Evolutionary conservation across 2,797 vertebrate species (phyloP), one percentile per base, ranked within the genome.

Genomic region (Sylvia borin): DNA sequence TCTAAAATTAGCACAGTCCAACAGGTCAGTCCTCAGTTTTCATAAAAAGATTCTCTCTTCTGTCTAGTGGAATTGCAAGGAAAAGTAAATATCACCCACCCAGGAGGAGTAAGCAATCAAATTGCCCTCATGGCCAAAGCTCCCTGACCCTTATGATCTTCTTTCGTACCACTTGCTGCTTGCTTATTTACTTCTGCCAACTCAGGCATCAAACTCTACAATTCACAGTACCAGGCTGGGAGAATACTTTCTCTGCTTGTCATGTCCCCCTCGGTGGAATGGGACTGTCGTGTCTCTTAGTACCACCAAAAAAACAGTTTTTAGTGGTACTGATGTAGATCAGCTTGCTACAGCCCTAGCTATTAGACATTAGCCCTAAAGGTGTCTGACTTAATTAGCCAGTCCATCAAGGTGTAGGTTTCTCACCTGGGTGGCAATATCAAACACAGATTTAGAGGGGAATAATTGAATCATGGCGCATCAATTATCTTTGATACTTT

Each of bases 251-350:
- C 11, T n/a, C n/a, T 68, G 11, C 32, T 74, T 71, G 15, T 16
- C 40, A 18, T 3, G 9, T 22, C 5, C 5, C 6, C 0, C 3
- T 4, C 0, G 1, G 20, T 22, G 32, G 72, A 90, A 77, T 0
- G 2, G 14, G 5, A 4, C 9, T 77, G 34, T 8, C 0, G 0
- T 26, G 5, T 21, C 19, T 77, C 29, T n/a, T n/a, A n/a, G n/a
- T n/a, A n/a, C n/a, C n/a, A n/a, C n/a, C n/a, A n/a, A n/a, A n/a
- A n/a, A n/a, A n/a, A n/a, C n/a, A n/a, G n/a, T n/a, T n/a, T 79
- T 40, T 36, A 10, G 36, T 36, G 36, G 36, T 40, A 58, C 18
- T 40, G 27, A 43, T 7, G 13, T 29, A 67, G 16, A 67, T 7
- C 24, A 88, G 7, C 12, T 25, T 57, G 9, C 36, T 68, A 14